Evolutionary conservation across 1,140 invertebrate genomes (phyloP).

Genomic region (Ceratoteleas bidentatus): DNA sequence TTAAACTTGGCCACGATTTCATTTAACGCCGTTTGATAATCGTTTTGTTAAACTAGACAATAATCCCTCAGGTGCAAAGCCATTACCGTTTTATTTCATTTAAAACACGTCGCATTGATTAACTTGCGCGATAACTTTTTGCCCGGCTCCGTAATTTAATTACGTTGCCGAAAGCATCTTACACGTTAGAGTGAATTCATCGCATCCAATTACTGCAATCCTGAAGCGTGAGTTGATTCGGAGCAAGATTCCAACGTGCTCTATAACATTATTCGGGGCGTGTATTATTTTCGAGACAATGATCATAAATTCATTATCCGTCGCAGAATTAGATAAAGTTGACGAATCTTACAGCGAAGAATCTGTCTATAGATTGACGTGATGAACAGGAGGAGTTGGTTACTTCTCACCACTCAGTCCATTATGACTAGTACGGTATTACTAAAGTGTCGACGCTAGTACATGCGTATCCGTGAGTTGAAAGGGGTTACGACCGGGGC

Average conservation of each 20-base stretch:
- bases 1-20: no score
- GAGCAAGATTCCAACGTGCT: background rate
- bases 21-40: no score
- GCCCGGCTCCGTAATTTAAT: no score
- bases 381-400: constrained; percentile 40
- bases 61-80: no score
- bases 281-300: constrained; percentile 7
- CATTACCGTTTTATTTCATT: no score
- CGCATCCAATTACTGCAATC: no score
- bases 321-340: constrained; percentile 24
- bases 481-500: constrained; percentile 40
- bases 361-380: constrained; percentile 30
- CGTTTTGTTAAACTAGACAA: no score
- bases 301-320: constrained; percentile 5
- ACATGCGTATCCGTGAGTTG: constrained; percentile 41
- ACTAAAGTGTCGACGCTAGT: constrained; percentile 74
- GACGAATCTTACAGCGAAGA: constrained; percentile 26
- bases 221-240: no score
- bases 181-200: no score
- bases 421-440: constrained; percentile 77
- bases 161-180: no score
- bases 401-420: constrained; percentile 74
- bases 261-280: background rate
- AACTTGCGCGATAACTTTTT: no score
- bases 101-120: no score